Conservation (phyloP, 2,888 invertebrate species). For the Tortricodes alternella region DNA sequence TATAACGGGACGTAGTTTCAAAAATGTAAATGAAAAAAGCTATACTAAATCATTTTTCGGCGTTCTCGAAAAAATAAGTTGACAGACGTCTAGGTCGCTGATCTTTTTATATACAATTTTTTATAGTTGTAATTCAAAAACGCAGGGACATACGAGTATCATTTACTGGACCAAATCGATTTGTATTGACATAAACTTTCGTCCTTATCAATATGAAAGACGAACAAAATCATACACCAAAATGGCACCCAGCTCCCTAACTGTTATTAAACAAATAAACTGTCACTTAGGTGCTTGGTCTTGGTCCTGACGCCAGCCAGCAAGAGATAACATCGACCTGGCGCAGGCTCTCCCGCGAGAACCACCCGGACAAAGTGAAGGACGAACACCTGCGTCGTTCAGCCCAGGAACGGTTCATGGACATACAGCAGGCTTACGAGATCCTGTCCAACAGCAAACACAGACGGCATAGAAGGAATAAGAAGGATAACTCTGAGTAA, state of each 20-base stretch:
- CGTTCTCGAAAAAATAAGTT: too few species aligned
- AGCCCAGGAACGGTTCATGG: conserved; percentile 94
- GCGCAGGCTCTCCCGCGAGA: conserved; percentile 90
- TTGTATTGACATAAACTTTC: not conserved
- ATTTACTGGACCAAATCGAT: too few species aligned
- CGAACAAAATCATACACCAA: too few species aligned
- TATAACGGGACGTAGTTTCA: too few species aligned
- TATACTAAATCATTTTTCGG: too few species aligned
- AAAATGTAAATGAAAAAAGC: too few species aligned
- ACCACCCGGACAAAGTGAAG: conserved; percentile 96
- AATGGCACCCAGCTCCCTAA: too few species aligned
- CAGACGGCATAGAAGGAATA: conserved; percentile 88
- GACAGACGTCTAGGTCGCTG: too few species aligned
- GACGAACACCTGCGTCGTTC: conserved; percentile 85
- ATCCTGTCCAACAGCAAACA: conserved; percentile 92
- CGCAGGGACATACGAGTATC: too few species aligned
- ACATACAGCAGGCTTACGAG: conserved; percentile 96
- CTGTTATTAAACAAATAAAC: conserved; percentile 7
- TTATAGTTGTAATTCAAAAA: too few species aligned
- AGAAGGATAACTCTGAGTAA: conserved; percentile 83
- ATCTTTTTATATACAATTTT: too few species aligned
- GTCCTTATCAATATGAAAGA: too few species aligned
- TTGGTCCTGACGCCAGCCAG: conserved; percentile 91
- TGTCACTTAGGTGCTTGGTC: conserved; percentile 84
- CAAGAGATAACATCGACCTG: conserved; percentile 92